Evolutionary conservation across 1,140 invertebrate species (phyloP), one percentile per base, ranked within the genome.

Genomic region (Bombus turneri): DNA sequence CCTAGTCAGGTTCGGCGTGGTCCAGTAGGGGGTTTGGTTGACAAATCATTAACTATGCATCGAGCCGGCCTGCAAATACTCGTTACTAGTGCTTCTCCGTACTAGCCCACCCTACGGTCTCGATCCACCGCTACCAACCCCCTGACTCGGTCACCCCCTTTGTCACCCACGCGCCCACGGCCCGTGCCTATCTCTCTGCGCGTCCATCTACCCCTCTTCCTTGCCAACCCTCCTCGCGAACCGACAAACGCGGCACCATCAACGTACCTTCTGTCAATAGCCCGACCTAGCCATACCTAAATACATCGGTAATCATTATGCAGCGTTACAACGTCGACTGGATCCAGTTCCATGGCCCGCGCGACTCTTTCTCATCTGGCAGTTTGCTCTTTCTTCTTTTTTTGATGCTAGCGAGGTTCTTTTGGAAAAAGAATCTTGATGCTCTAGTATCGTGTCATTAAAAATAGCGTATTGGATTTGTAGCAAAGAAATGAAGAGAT

Each of bases 21-120:
- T 93, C 91, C 91, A 92, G 87, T 88, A 86, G 88, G 88, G 82
- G 86, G 82, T 89, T 93, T 73, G 86, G 94, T 95, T 95, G 94
- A 95, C 95, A 95, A 95, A 95, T 95, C 95, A 95, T 95, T 95
- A 95, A 95, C 94, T 95, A 95, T 95, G 95, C 94, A 95, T 95
- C 95, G 94, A 95, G 94, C 93, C 91, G 92, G 90, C 94, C 94
- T 93, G 95, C 94, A 95, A 95, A 95, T 95, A 95, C 94, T 95
- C 95, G 94, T 95, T 95, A 95, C 94, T 92, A 94, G 92, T 93
- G 91, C 92, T 91, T 93, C 93, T 92, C 92, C 89, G 91, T 92
- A 88, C 87, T 85, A 22, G 78, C 76, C 79, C 83, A 75, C 85
- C 87, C 78, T 69, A 39, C 59, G 84, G 82, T 74, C 73, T 85